Base-by-base conservation (phyloP, 1,140 invertebrate species). In the Calliopsis andreniformis region DNA sequence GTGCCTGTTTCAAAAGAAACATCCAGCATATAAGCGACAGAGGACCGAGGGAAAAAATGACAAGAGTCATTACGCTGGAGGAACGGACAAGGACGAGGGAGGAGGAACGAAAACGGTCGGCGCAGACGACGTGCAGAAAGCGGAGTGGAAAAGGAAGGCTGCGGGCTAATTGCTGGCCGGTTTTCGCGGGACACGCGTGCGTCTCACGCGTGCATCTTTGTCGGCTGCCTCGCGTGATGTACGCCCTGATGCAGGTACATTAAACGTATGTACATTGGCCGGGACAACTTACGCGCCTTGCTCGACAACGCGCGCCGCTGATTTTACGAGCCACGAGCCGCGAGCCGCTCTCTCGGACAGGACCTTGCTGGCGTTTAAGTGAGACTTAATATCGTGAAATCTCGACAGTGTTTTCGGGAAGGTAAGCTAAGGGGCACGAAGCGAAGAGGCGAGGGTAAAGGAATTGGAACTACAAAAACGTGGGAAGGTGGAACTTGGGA, bases 291-390 rank as follows among this genome's bases (percentile, higher is more conserved):
- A 78, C 43, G 79, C 80, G 78, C 75, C 80, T 68, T 85, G 81
- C 86, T 83, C 83, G 83, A 88, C 80, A 86, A 83, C 64, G 62
- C 23, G 12, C 76, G 75, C 51, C 43, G 59, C 42, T 81, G 72
- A 68, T 58, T 76, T 80, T 63, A 43, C 79, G 63, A 61, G 43
- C 61, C 66, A 53, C 69, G 30, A 66, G 47, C 47, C 30, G 61
- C 58, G 51, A 20, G 49, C 78, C 64, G 59, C 55, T 76, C 63
- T 69, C 78, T 76, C 53, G 47, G 70, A 39, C 58, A 47, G 71
- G 62, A 79, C 79, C 43, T 68, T 63, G 53, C 43, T 43, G 18
- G 20, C 76, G 47, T 62, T 55, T 71, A 66, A 67, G 39, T 61
- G 58, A 71, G 66, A 47, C 67, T 80, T 71, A 53, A 78, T 68